Evolutionary conservation across 2,888 invertebrate species (phyloP), one percentile per base, ranked within the genome.

Genomic region (Aleiodes leptofemur): DNA sequence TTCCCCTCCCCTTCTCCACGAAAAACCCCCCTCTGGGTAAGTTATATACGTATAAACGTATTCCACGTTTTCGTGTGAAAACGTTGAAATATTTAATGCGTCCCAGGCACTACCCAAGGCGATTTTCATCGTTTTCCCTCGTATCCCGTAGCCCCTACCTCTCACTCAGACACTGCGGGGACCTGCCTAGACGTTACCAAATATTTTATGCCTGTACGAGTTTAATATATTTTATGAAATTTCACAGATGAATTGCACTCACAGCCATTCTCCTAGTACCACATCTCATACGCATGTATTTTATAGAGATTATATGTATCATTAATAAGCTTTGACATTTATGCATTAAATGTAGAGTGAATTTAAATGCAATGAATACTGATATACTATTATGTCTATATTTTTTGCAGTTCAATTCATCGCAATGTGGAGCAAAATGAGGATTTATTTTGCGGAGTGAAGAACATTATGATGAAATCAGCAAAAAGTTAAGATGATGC

Each of bases 141-240:
- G 23, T 68, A 50, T 38, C 13, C 43, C 57, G 16, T 29, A 23
- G 43, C 38, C 53, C 29, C 56, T 61, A 53, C 55, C 38, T 38
- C 31, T 69, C 57, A 16, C 53, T 14, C 51, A 11, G 50, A 64
- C 11, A 1, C 43, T n/a, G 70, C 7, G 34, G 31, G 51, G 38
- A 59, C 53, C 48, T 57, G 13, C 51, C 50, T 55, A 53, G 50
- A 48, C 72, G 66, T 72, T 59, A 64, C 43, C 59, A 73, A 73
- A 77, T 79, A 77, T 78, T 81, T 80, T 75, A 79, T 78, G 77
- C 76, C 38, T 69, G 64, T 56, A 66, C 73, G 77, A 72, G 76
- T 83, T 84, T 82, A 81, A 83, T 80, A 76, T 78, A 81, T 79
- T 82, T 83, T 79, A 81, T 82, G 78, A 80, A 82, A 83, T 82